phyloP scores from a whole-genome alignment of 2,113 vertebrate genomes.

The Oxyruncus cristatus region DNA sequence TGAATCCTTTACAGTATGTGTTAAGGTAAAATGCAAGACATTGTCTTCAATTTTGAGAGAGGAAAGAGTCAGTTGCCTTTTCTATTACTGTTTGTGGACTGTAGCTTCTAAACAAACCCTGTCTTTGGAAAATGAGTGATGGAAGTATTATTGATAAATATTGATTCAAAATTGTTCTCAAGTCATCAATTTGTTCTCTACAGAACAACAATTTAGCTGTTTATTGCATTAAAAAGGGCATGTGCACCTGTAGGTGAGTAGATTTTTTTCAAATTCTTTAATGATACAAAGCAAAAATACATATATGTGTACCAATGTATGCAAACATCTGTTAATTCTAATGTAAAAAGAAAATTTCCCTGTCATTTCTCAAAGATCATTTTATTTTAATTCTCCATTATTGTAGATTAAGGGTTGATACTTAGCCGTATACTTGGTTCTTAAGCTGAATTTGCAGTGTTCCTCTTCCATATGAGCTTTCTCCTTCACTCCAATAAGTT shows the following conservation, averaged over 20 bases:
- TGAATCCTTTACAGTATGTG: not conserved
- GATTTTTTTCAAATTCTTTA: not conserved
- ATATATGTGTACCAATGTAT: rapidly evolving
- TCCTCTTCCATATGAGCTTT: not conserved
- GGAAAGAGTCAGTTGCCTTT: not conserved
- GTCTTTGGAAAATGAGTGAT: not conserved
- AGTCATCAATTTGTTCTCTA: not conserved
- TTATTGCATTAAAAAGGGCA: not conserved
- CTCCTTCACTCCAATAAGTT: not conserved
- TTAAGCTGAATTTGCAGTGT: not conserved
- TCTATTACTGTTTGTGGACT: not conserved
- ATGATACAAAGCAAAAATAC: not conserved
- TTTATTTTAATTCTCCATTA: not conserved
- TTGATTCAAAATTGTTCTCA: not conserved
- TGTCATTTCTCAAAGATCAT: not conserved
- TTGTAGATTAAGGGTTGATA: not conserved
- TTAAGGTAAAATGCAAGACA: not conserved
- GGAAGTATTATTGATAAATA: not conserved
- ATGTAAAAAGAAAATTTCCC: not conserved
- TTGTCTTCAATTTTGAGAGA: not conserved
- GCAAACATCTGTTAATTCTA: not conserved
- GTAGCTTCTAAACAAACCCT: not conserved
- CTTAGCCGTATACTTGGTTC: not conserved
- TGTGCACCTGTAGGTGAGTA: not conserved
- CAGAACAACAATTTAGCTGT: not conserved